Evolutionary conservation across 2,113 vertebrate species (phyloP).

Genomic region (Elaphurus davidianus): DNA sequence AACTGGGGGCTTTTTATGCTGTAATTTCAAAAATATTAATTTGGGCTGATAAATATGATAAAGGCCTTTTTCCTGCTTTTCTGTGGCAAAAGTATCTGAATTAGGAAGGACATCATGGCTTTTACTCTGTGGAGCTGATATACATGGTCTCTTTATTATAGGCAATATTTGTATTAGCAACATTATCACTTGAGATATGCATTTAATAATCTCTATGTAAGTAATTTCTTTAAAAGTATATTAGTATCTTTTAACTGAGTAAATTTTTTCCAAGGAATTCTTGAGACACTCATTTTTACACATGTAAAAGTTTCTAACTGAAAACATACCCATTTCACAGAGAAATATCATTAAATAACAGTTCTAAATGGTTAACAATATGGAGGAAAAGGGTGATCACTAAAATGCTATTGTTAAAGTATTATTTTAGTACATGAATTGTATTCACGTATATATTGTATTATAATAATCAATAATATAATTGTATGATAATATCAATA

Average conservation of each 20-base stretch:
- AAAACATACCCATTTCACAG: not conserved
- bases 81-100: not conserved
- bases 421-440: not conserved
- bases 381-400: not conserved
- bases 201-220: not conserved
- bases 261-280: not conserved
- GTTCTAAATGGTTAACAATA: not conserved
- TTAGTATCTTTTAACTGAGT: not conserved
- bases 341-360: not conserved
- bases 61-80: not conserved
- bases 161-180: not conserved
- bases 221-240: not conserved
- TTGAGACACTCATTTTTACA: not conserved
- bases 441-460: not conserved
- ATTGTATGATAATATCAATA: too few relatives aligned
- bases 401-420: not conserved
- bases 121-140: not conserved
- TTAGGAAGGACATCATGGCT: not conserved
- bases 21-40: not conserved
- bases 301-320: slow-evolving; percentile 14
- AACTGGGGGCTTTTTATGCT: not conserved
- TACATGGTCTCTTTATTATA: not conserved
- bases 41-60: not conserved
- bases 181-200: not conserved
- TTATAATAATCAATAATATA: not conserved